Conservation (phyloP, 2,113 vertebrate genomes). For the Semnopithecus entellus region DNA sequence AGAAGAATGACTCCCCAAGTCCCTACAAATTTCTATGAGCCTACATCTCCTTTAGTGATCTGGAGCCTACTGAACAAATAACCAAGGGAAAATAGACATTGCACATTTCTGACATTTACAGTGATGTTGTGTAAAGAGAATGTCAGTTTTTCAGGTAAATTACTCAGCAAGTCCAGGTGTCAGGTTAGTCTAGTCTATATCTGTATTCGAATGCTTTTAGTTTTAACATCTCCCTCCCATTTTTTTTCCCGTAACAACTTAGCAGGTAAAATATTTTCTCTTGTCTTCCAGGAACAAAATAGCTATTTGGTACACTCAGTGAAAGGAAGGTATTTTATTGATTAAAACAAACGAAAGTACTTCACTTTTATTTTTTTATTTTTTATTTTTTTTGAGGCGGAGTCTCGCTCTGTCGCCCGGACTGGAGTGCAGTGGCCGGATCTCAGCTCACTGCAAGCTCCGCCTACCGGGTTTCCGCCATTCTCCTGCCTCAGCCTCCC, state of each 20-base stretch:
- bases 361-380: too few relatives aligned
- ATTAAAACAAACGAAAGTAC: background rate
- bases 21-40: background rate
- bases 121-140: background rate
- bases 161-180: too few relatives aligned
- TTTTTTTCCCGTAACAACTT: background rate
- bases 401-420: too few relatives aligned
- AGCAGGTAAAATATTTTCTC: background rate
- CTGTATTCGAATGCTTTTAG: background rate
- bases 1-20: background rate
- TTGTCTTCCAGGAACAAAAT: background rate
- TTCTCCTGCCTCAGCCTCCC: too few relatives aligned
- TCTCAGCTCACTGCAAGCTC: too few relatives aligned
- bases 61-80: background rate
- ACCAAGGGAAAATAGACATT: background rate
- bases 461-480: too few relatives aligned
- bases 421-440: too few relatives aligned
- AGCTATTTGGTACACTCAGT: background rate
- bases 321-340: background rate
- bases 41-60: background rate
- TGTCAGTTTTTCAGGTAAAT: background rate
- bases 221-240: background rate
- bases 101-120: background rate
- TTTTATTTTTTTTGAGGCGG: too few relatives aligned
- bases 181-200: fast-evolving